These are phyloP conservation scores for Nephrotoma guestfalica DNA, from an alignment of 2,888 invertebrate species.

Conservation along the genomic window DNA sequence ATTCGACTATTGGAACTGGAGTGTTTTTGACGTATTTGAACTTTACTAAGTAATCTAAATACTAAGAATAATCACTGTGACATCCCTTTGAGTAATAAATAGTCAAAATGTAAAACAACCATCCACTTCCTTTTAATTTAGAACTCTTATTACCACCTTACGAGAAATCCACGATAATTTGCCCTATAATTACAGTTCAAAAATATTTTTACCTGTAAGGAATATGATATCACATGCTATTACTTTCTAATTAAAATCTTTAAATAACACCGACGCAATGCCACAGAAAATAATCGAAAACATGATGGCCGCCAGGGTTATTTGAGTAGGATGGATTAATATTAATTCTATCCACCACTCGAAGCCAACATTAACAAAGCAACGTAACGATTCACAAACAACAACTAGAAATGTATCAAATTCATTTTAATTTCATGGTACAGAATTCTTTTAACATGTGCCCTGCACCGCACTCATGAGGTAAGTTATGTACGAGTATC, in stretches of 20 bases:
- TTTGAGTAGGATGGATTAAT: not conserved
- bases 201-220: not conserved
- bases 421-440: not conserved
- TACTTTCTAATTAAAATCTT: not conserved
- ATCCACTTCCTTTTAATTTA: too few relatives aligned
- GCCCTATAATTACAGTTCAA: not conserved
- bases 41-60: too few relatives aligned
- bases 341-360: not conserved
- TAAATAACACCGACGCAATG: not conserved
- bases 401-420: not conserved
- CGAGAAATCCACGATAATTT: not conserved
- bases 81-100: too few relatives aligned
- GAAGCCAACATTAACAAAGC: not conserved
- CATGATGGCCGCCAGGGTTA: not conserved
- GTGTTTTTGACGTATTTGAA: too few relatives aligned
- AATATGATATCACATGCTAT: not conserved
- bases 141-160: too few relatives aligned
- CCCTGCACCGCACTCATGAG: not conserved
- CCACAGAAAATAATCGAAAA: not conserved
- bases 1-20: too few relatives aligned
- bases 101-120: too few relatives aligned
- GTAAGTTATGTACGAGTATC: too few relatives aligned
- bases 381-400: not conserved
- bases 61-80: too few relatives aligned
- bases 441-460: too few relatives aligned